Conservation (phyloP, 2,888 invertebrate genomes). For the Ctena decussata region DNA sequence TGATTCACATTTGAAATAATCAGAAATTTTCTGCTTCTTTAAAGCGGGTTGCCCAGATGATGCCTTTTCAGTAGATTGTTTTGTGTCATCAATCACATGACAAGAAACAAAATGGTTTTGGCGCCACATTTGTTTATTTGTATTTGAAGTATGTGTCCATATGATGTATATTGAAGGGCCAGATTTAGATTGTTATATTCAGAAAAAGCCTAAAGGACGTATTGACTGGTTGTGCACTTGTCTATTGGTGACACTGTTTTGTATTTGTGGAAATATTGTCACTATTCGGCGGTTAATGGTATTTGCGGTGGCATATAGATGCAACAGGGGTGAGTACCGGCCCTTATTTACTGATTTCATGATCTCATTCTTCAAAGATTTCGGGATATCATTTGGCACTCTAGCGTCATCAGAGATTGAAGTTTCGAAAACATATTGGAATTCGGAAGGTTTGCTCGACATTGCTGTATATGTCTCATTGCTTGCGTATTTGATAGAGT, state of each 20-base stretch:
- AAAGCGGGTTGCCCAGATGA: constrained; percentile 2
- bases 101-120: background rate
- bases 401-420: background rate
- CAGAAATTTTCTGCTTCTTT: constrained; percentile 3
- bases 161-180: constrained; percentile 7
- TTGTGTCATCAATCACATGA: constrained; percentile 1
- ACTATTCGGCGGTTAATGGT: background rate
- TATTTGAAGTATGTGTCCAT: constrained; percentile 12
- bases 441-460: background rate
- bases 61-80: background rate
- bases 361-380: background rate
- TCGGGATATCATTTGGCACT: background rate
- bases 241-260: background rate
- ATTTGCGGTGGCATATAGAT: constrained; percentile 12
- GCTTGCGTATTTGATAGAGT: background rate
- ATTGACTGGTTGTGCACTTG: constrained; percentile 11
- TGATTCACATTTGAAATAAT: background rate
- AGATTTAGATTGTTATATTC: background rate
- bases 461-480: background rate
- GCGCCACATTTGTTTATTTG: background rate
- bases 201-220: background rate
- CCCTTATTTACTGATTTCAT: constrained; percentile 17
- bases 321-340: background rate
- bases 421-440: background rate
- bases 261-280: constrained; percentile 7